phyloP scores from a whole-genome alignment of 30 jellyfish, hydroid and myxozoan genomes.

The Sanderia malayensis region DNA sequence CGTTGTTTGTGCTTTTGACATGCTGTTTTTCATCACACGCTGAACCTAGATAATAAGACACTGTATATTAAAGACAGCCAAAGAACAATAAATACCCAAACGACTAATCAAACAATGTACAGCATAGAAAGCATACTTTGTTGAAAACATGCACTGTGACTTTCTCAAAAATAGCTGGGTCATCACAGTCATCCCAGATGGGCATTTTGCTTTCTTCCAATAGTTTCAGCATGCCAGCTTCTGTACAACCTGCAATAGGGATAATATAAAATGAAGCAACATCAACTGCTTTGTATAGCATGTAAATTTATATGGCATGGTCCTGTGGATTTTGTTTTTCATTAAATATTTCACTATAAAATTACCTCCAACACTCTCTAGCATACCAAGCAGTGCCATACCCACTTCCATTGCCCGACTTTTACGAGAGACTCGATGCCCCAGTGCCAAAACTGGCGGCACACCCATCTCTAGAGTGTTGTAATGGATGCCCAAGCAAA shows the following conservation, averaged over 20 bases:
- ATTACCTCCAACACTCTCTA: not conserved
- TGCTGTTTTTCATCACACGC: not conserved
- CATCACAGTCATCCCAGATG: not conserved
- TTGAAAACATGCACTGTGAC: not conserved
- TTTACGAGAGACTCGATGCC: not conserved
- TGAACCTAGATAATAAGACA: not conserved
- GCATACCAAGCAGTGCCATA: not conserved
- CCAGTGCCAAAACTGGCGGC: not conserved
- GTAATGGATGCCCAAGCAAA: not conserved
- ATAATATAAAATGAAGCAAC: no score
- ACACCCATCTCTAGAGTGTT: not conserved
- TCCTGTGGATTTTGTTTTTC: not conserved
- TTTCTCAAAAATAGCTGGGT: not conserved
- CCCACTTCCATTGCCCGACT: not conserved
- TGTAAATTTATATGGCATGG: not conserved
- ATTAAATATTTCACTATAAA: no score
- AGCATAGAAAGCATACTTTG: not conserved
- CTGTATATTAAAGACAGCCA: not conserved
- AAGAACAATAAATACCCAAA: not conserved
- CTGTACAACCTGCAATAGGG: not conserved
- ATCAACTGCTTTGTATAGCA: not conserved
- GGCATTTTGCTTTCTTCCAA: not conserved
- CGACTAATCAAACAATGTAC: not conserved
- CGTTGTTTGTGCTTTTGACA: not conserved
- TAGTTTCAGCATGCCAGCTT: not conserved